Evolutionary conservation across 2,797 vertebrate species (phyloP), one percentile per base, ranked within the genome.

Genomic region (Epinephelus malabaricus): DNA sequence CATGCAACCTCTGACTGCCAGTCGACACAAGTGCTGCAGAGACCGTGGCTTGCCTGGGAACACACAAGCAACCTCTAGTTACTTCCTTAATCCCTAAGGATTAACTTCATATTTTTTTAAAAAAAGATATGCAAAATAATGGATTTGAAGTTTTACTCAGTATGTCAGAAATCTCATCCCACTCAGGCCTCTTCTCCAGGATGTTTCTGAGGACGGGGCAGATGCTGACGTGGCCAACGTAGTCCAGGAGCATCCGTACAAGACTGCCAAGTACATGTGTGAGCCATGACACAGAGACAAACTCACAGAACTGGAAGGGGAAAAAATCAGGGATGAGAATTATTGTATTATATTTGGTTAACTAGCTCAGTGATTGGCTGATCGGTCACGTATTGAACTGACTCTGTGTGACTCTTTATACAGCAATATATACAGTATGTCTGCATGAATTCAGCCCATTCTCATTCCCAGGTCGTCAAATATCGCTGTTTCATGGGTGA

Each of bases 11-110:
- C 96, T 95, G 88, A 98, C 95, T 67, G 95, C 94, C 81, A 97
- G 88, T n/a, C 96, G 94, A 86, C 96, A 97, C 78, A 97, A 91
- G 86, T 98, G 97, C 86, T 97, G 97, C 90, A 98, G 80, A 3
- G 96, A 85, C 25, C 95, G 93, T 18, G 97, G 97, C 58, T 95
- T 96, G 77, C 93, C 97, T 98, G 74, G 23, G 74, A 30, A 64
- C 34, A 72, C n/a, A 76, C 17, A 78, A 11, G 72, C 1, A 77
- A 34, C 3, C 15, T 54, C 8, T 6, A 64, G 14, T 23, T 79
- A 15, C 27, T 49, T 30, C 27, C 27, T 30, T 30, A 25, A 27
- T 23, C n/a, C 30, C 19, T 2, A 27, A 2, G 0, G 4, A 3
- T 45, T 9, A 45, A 59, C 6, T n/a, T 30, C 17, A 15, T 55